phyloP scores from a whole-genome alignment of 2,113 vertebrate genomes.

The Eleginops maclovinus region DNA sequence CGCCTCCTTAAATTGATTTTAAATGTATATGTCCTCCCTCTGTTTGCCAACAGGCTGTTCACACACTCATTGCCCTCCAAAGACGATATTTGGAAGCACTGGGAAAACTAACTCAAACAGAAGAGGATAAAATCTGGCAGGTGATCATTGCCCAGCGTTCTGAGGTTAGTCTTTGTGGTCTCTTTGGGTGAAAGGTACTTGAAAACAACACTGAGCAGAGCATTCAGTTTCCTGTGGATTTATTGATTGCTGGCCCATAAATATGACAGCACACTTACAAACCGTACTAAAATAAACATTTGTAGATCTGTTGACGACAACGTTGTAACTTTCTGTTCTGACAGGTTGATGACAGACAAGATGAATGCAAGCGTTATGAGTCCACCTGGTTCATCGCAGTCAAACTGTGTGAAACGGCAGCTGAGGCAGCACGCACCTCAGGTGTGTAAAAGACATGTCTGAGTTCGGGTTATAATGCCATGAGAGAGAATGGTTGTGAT shows the following conservation, averaged over 20 bases:
- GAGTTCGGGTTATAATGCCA: not conserved
- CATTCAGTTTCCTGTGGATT: not conserved
- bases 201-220: not conserved
- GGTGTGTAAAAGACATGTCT: conserved; percentile 64
- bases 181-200: not conserved
- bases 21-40: not conserved
- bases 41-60: conserved; percentile 77
- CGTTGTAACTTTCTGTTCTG: conserved; percentile 8
- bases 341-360: conserved; percentile 77
- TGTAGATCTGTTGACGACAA: conserved; percentile 3
- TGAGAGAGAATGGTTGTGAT: not conserved
- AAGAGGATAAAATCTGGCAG: conserved; percentile 85
- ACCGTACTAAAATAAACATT: too few species aligned
- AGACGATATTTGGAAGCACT: conserved; percentile 78
- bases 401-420: conserved; percentile 79
- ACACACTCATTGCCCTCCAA: conserved; percentile 83
- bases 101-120: conserved; percentile 74
- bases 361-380: conserved; percentile 79
- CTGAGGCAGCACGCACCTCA: conserved; percentile 81
- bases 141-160: conserved; percentile 84
- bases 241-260: not conserved
- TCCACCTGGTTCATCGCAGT: conserved; percentile 79
- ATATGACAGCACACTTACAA: not conserved
- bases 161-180: conserved; percentile 66
- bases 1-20: not conserved